phyloP scores from a whole-genome alignment of 1,140 invertebrate genomes.

The Apis florea region DNA sequence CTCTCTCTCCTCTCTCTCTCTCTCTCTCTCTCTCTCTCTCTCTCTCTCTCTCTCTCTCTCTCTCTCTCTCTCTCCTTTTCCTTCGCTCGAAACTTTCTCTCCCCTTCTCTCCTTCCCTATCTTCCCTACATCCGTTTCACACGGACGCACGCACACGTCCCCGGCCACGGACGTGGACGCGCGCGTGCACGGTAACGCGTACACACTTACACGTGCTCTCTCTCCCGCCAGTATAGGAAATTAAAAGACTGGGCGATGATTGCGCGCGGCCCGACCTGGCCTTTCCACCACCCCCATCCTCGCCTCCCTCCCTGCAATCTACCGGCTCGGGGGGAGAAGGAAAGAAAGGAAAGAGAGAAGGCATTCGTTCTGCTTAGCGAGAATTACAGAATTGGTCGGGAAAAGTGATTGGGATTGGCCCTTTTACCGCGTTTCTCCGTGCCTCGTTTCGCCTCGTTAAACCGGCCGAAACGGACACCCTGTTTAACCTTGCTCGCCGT shows the following conservation, averaged over 20 bases:
- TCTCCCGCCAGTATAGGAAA: conserved; percentile 76
- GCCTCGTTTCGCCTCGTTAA: conserved; percentile 70
- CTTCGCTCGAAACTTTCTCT: conserved; percentile 36
- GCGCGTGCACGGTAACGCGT: conserved; percentile 33
- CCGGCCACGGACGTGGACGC: conserved; percentile 15
- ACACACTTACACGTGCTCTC: conserved; percentile 48
- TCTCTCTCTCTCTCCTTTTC: conserved; percentile 30
- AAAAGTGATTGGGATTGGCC: conserved; percentile 76
- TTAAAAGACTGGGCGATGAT: conserved; percentile 79
- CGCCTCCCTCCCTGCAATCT: conserved; percentile 43
- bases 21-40: conserved; percentile 10
- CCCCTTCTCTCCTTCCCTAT: conserved; percentile 40
- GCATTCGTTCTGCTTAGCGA: conserved; percentile 75
- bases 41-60: neutral
- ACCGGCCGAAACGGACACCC: conserved; percentile 67
- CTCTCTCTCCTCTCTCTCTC: conserved; percentile 16
- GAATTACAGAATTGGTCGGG: conserved; percentile 74
- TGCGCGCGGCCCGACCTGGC: conserved; percentile 59
- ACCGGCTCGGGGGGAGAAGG: conserved; percentile 22
- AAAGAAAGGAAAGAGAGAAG: conserved; percentile 50
- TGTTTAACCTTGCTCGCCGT: conserved; percentile 23
- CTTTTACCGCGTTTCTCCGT: conserved; percentile 65
- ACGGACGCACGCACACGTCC: conserved; percentile 26
- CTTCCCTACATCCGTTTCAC: conserved; percentile 41
- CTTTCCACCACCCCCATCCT: conserved; percentile 25